Evolutionary conservation across 2,888 invertebrate genomes (phyloP).

Genomic region (Lithophane socia): DNA sequence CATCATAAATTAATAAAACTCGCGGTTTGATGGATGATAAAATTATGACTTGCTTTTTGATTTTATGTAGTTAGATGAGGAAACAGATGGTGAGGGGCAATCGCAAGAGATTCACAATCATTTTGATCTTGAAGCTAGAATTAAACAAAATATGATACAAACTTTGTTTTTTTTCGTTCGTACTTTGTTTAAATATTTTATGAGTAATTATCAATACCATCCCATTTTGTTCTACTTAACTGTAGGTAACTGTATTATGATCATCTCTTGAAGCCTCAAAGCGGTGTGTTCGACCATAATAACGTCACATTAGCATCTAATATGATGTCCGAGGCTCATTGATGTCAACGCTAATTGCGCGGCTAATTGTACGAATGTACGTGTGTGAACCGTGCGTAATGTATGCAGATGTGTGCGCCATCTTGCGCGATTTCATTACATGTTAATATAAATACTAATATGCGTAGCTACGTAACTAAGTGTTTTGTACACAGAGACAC

Average conservation of each 20-base stretch:
- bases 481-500: slow-evolving; percentile 15
- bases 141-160: background rate
- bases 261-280: slow-evolving; percentile 12
- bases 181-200: background rate
- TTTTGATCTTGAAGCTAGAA: background rate
- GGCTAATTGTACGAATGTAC: slow-evolving; percentile 44
- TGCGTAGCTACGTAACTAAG: background rate
- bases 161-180: background rate
- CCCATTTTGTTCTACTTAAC: background rate
- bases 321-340: slow-evolving; percentile 36
- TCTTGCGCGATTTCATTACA: slow-evolving; percentile 31
- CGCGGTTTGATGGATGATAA: slow-evolving; percentile 13
- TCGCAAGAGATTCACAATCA: background rate
- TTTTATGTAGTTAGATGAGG: background rate
- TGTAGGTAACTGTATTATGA: too few species aligned
- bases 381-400: slow-evolving; percentile 7
- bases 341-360: slow-evolving; percentile 37
- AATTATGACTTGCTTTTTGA: slow-evolving; percentile 14
- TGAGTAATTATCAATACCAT: background rate
- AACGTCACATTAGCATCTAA: slow-evolving; percentile 30
- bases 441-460: background rate
- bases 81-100: background rate
- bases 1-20: slow-evolving; percentile 34
- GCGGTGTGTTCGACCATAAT: background rate
- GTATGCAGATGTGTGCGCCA: slow-evolving; percentile 26